Evolutionary conservation across 2,888 invertebrate genomes (phyloP).

Genomic region (Papilio elwesi): DNA sequence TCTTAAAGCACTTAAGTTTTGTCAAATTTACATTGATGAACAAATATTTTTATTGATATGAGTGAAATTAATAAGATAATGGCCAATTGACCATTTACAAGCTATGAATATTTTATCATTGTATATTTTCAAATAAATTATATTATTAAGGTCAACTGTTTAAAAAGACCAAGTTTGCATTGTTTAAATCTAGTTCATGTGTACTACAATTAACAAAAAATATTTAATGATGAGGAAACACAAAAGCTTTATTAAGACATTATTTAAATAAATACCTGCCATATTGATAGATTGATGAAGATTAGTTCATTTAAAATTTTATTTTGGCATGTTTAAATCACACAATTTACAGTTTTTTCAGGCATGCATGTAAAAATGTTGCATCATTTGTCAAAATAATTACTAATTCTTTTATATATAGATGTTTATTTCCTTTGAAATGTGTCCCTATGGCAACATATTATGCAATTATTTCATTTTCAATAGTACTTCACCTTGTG

Average conservation of each 20-base stretch:
- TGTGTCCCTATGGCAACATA: constrained; percentile 38
- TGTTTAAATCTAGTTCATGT: background rate
- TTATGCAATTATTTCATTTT: constrained; percentile 32
- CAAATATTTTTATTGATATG: constrained; percentile 25
- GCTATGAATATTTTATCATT: background rate
- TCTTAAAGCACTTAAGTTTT: background rate
- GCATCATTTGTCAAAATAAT: constrained; percentile 7
- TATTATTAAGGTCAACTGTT: constrained; percentile 8
- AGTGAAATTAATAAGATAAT: constrained; percentile 36
- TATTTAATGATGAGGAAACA: background rate
- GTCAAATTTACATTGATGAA: background rate
- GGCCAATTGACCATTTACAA: background rate
- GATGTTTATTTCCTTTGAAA: constrained; percentile 6
- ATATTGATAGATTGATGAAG: background rate
- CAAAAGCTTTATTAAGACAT: background rate
- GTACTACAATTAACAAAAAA: background rate
- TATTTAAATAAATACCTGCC: constrained; percentile 4
- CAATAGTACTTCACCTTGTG: constrained; percentile 35
- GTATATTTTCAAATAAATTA: background rate
- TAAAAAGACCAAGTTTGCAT: too few species aligned
- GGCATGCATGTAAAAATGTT: constrained; percentile 27
- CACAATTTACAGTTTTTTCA: constrained; percentile 1
- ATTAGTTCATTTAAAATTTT: constrained; percentile 9
- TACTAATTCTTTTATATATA: background rate
- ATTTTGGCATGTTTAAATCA: constrained; percentile 18